Percentiles rank a stretch among this genome's conserved stretches.
These are phyloP conservation scores for Calyptommatus sinebrachiatus DNA, from an alignment of 2,113 vertebrate genomes.

Conservation along the genomic window DNA sequence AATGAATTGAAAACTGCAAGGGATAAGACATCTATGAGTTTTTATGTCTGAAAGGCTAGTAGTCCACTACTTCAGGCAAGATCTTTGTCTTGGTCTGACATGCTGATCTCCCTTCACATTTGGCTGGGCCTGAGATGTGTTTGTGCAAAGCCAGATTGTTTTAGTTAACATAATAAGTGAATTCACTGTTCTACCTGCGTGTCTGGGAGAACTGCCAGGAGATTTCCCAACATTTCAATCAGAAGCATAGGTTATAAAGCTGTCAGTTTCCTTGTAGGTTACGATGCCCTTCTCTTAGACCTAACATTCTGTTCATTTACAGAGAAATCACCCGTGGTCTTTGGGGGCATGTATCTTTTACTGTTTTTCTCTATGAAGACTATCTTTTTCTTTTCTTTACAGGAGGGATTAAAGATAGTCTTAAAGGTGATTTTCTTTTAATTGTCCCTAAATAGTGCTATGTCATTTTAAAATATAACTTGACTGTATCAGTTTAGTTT, in stretches of 20 bases:
- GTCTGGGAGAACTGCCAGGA: slow-evolving; percentile 82
- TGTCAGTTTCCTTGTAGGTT: slow-evolving; percentile 84
- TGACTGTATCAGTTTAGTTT: neutral
- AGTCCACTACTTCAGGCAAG: slow-evolving; percentile 54
- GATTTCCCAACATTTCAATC: slow-evolving; percentile 81
- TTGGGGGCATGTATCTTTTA: slow-evolving; percentile 64
- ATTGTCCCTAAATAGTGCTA: neutral
- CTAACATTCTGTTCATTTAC: slow-evolving; percentile 72
- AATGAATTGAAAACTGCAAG: neutral
- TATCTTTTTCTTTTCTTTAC: slow-evolving; percentile 15
- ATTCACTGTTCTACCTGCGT: slow-evolving; percentile 86
- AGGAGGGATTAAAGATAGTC: neutral
- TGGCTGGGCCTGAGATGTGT: slow-evolving; percentile 75
- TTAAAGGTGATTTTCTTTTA: neutral
- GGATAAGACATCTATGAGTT: neutral
- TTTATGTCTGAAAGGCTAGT: slow-evolving; percentile 27
- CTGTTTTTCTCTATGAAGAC: slow-evolving; percentile 55
- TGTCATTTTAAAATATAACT: neutral
- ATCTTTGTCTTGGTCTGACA: slow-evolving; percentile 63
- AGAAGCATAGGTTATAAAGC: slow-evolving; percentile 81
- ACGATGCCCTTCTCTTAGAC: slow-evolving; percentile 80
- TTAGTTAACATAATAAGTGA: slow-evolving; percentile 82
- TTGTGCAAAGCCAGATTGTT: slow-evolving; percentile 80
- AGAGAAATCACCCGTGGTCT: slow-evolving; percentile 64
- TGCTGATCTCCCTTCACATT: slow-evolving; percentile 74